phyloP scores from a whole-genome alignment of 35 echinoderm and acorn worm genomes.

The Ophioderma brevispina region DNA sequence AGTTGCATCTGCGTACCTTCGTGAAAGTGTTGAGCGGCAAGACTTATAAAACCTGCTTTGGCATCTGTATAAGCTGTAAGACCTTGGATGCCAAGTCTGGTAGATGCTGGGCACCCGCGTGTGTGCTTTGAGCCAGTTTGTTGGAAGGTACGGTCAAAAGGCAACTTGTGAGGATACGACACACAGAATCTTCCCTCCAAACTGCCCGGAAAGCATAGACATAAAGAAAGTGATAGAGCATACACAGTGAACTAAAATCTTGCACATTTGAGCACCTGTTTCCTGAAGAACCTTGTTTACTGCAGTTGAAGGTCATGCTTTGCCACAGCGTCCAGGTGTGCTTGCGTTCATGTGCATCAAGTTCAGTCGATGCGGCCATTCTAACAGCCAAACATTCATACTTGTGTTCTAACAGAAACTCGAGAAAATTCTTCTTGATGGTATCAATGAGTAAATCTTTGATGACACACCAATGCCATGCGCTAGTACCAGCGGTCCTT shows the following conservation, averaged over 20 bases:
- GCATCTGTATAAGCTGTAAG: constrained; percentile 46
- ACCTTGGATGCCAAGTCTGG: constrained; percentile 55
- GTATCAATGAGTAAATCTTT: constrained; percentile 61
- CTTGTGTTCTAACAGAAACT: constrained; percentile 53
- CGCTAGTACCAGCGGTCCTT: constrained; percentile 66
- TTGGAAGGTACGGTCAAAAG: not conserved
- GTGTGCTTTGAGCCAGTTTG: constrained; percentile 25
- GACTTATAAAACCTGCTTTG: constrained; percentile 54
- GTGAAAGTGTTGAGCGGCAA: constrained; percentile 27
- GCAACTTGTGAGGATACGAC: constrained; percentile 66
- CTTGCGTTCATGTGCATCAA: constrained; percentile 38
- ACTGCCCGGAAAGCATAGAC: constrained; percentile 43
- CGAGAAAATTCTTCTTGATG: constrained; percentile 73
- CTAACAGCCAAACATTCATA: constrained; percentile 58
- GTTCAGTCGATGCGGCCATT: constrained; percentile 23
- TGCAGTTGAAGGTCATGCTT: constrained; percentile 48
- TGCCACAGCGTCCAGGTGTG: constrained; percentile 48
- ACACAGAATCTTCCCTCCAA: constrained; percentile 58
- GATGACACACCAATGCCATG: constrained; percentile 67
- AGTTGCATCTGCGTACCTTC: constrained; percentile 30
- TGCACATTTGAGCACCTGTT: constrained; percentile 45
- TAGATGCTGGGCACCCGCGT: constrained; percentile 19
- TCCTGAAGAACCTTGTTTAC: constrained; percentile 43
- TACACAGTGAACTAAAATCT: constrained; percentile 60
- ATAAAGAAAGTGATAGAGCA: constrained; percentile 52